These are phyloP conservation scores for Phylloscopus collybita DNA, from an alignment of 2,797 vertebrate genomes.

Conservation along the genomic window DNA sequence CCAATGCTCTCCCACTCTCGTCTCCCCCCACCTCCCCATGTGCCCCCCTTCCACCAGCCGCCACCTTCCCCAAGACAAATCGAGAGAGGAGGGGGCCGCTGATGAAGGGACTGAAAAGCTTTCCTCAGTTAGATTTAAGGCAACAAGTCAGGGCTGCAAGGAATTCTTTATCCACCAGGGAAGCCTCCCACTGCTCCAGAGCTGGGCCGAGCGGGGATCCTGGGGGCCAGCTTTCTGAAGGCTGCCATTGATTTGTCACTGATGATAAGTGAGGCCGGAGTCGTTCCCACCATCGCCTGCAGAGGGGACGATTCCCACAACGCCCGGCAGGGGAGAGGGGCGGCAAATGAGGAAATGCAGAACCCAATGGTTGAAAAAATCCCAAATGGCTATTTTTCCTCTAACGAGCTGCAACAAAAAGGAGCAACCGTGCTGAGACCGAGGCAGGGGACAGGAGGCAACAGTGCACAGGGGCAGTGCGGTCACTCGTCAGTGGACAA, in stretches of 20 bases:
- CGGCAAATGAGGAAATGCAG: conserved; percentile 57
- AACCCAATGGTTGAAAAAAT: conserved; percentile 13
- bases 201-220: conserved; percentile 71
- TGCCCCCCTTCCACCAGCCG: conserved; percentile 28
- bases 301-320: conserved; percentile 80
- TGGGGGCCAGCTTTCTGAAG: conserved; percentile 79
- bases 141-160: conserved; percentile 74
- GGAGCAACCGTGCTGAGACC: background rate
- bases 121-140: conserved; percentile 70
- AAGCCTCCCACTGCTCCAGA: conserved; percentile 76
- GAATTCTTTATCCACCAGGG: conserved; percentile 69
- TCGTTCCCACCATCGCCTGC: conserved; percentile 84
- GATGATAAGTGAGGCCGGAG: conserved; percentile 78
- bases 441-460: background rate
- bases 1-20: background rate
- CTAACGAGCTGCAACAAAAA: conserved; percentile 30
- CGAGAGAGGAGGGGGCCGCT: conserved; percentile 17
- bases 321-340: conserved; percentile 70
- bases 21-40: background rate
- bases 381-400: conserved; percentile 15
- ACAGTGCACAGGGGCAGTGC: background rate
- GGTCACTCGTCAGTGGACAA: background rate
- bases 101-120: conserved; percentile 59
- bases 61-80: conserved; percentile 60
- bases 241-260: conserved; percentile 81